These are phyloP conservation scores for Eupsilia transversa DNA, from an alignment of 2,888 invertebrate species.

Conservation along the genomic window DNA sequence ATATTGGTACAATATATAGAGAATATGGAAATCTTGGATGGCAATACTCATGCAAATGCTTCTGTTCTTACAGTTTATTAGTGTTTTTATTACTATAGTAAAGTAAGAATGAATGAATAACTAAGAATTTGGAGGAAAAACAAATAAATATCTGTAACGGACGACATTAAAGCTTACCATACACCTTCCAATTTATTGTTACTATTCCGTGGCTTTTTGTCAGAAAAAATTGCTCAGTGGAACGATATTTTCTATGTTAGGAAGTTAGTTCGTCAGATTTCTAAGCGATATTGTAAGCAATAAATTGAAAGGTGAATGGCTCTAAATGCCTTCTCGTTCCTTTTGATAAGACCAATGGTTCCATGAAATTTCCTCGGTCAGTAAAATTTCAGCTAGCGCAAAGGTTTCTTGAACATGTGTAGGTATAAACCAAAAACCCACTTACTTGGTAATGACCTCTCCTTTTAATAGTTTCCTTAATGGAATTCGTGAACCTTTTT, in stretches of 20 bases:
- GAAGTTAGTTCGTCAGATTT: slow-evolving; percentile 40
- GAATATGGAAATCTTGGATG: slow-evolving; percentile 55
- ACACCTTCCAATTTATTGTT: slow-evolving; percentile 46
- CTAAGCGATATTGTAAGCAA: slow-evolving; percentile 44
- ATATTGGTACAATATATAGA: slow-evolving; percentile 56
- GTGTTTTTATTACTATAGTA: slow-evolving; percentile 42
- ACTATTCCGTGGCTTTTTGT: slow-evolving; percentile 14
- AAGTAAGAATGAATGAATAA: slow-evolving; percentile 48
- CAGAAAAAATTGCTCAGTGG: slow-evolving; percentile 20
- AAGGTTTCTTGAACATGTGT: slow-evolving; percentile 44
- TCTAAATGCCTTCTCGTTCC: slow-evolving; percentile 20
- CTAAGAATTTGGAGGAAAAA: slow-evolving; percentile 42
- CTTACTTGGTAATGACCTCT: slow-evolving; percentile 64
- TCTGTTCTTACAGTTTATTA: slow-evolving; percentile 55
- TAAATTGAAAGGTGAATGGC: slow-evolving; percentile 54
- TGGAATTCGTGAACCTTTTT: slow-evolving; percentile 61
- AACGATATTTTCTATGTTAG: slow-evolving; percentile 38
- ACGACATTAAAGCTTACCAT: slow-evolving; percentile 40
- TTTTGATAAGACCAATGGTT: slow-evolving; percentile 33
- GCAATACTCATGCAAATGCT: slow-evolving; percentile 60
- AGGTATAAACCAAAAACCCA: slow-evolving; percentile 57
- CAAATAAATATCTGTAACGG: slow-evolving; percentile 49
- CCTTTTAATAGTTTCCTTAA: slow-evolving; percentile 63
- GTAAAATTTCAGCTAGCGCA: slow-evolving; percentile 51
- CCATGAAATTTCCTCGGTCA: slow-evolving; percentile 39